A percentile compares a stretch with the other conserved stretches of the same genome.
Evolutionary conservation across 2,797 vertebrate species (phyloP).

Genomic region (Sylvilagus floridanus): DNA sequence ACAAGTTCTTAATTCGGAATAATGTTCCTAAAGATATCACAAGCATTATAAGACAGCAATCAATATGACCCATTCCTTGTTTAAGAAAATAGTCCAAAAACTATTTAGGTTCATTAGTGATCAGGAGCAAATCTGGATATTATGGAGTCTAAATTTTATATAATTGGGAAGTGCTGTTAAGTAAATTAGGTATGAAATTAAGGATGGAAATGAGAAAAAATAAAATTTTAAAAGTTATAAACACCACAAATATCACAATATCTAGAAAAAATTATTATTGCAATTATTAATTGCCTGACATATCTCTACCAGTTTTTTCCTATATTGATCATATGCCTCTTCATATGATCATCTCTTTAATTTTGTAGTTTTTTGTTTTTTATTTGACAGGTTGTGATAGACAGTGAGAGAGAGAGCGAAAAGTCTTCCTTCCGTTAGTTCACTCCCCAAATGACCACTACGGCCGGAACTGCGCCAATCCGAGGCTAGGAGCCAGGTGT

Average conservation of each 20-base stretch:
- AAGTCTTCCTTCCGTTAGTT: too few species aligned
- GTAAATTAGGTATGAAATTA: conserved; percentile 25
- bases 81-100: neutral
- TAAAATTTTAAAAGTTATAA: conserved; percentile 30
- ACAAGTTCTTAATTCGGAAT: conserved; percentile 62
- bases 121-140: neutral
- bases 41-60: conserved; percentile 17
- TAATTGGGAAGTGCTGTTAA: conserved; percentile 30
- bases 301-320: neutral
- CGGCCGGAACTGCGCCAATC: too few species aligned
- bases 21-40: conserved; percentile 47
- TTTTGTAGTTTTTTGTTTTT: neutral
- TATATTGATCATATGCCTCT: neutral
- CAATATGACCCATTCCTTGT: neutral
- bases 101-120: neutral
- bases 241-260: conserved; percentile 29
- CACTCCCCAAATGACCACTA: too few species aligned
- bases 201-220: conserved; percentile 14
- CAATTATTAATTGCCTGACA: conserved; percentile 9
- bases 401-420: too few species aligned
- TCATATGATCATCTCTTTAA: neutral
- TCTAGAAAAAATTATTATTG: conserved; percentile 11
- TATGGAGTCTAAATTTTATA: neutral
- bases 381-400: neutral
- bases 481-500: too few species aligned